Evolutionary conservation across 2,888 invertebrate species (phyloP), one percentile per base, ranked within the genome.

Genomic region (Oxyscelio sp.): DNA sequence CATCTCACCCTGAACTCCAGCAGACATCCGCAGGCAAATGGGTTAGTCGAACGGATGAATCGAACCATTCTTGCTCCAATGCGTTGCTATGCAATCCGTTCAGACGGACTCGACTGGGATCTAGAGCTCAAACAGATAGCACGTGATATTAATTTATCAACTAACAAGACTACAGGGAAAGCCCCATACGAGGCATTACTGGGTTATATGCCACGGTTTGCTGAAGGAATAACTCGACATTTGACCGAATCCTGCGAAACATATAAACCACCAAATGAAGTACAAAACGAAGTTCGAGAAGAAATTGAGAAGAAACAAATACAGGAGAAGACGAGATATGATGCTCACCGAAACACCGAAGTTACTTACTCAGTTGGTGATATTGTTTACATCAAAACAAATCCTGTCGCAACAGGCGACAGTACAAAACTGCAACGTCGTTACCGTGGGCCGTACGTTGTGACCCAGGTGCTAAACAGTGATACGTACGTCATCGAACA

Each of bases 1-100:
- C 31, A 50, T 6, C 54, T 78, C 13, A 79, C 74, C 0, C 21
- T 86, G 2, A 86, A 86, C 63, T 86, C 83, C 0, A 73, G 83
- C 11, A 21, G n/a, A n/a, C n/a, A 87, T 50, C 84, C 82, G 0
- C 85, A 83, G n/a, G 87, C 82, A 5, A 88, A 87, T 17, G 86
- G 85, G 0, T 59, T 73, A 19, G 75, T 82, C 15, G 84, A 87
- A 24, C 58, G 84, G 0, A 8, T 80, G 19, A 85, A 85, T 21
- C 66, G 71, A 48, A 83, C 85, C 0, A 5, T 87, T 8, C 17
- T 87, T 4, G 84, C 86, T 2, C 71, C 79, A 1, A 70, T 87
- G 8, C 71, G 61, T 40, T 31, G 45, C 0, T 54, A 19, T 15
- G 19, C 81, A 3, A 17, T 27, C 9, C 40, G 79, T 2, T 38